A percentile compares a stretch with the other conserved stretches of the same genome.
phyloP scores from a whole-genome alignment of 2,797 vertebrate genomes.

The Sebastes cheni region DNA sequence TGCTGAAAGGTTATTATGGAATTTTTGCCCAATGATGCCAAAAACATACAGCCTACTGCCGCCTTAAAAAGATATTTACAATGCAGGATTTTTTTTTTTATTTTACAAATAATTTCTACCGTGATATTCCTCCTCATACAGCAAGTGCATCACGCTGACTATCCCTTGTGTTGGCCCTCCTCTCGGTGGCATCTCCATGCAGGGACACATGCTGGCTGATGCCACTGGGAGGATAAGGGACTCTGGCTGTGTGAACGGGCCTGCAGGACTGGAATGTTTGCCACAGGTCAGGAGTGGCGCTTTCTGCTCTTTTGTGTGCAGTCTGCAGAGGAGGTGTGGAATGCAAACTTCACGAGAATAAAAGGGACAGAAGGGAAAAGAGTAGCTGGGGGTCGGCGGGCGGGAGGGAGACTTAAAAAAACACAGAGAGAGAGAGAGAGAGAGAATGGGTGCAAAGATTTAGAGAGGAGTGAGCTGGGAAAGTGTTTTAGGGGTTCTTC shows the following conservation, averaged over 20 bases:
- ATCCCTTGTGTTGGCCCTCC: not conserved
- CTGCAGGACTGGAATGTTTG: slow-evolving; percentile 81
- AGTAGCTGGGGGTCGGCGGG: slow-evolving; percentile 49
- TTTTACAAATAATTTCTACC: not conserved
- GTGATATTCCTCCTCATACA: not conserved
- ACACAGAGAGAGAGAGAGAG: slow-evolving; percentile 2
- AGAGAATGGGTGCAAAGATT: slow-evolving; percentile 35
- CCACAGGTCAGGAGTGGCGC: slow-evolving; percentile 76
- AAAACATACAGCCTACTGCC: no score
- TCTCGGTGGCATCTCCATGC: not conserved
- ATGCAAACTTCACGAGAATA: slow-evolving; percentile 82
- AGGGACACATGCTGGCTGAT: slow-evolving; percentile 24
- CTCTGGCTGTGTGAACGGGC: slow-evolving; percentile 51
- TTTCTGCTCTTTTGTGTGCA: slow-evolving; percentile 81
- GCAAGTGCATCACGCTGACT: not conserved
- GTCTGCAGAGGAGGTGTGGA: slow-evolving; percentile 84
- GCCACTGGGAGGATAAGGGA: slow-evolving; percentile 37
- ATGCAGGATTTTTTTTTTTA: not conserved
- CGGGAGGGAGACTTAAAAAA: slow-evolving; percentile 17
- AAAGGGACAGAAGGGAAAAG: slow-evolving; percentile 57
- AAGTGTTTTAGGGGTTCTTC: slow-evolving; percentile 20
- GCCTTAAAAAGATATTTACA: no score
- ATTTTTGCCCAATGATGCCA: no score
- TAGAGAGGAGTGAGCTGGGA: slow-evolving; percentile 23
- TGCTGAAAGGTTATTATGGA: no score